These are phyloP conservation scores for Isichthys henryi DNA, from an alignment of 2,113 vertebrate genomes.

Conservation along the genomic window DNA sequence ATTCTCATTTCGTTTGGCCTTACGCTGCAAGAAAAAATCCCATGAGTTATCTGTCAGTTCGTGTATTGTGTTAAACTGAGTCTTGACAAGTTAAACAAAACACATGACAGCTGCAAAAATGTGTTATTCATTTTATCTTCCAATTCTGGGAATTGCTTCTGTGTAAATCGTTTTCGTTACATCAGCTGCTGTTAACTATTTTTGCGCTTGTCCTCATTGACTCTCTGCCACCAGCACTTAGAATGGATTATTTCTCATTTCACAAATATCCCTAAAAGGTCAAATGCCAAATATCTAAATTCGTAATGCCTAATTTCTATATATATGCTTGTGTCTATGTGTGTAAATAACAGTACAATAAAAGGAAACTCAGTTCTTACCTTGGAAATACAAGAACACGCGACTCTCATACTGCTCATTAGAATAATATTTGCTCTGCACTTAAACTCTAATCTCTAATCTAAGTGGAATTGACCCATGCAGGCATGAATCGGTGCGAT, in stretches of 20 bases:
- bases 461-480: not conserved
- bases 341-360: not conserved
- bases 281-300: not conserved
- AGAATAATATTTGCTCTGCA: not conserved
- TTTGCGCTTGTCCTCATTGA: not conserved
- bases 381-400: not conserved
- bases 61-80: not conserved
- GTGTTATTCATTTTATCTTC: conserved; percentile 5
- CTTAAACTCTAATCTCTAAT: not conserved
- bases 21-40: conserved; percentile 2
- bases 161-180: not conserved
- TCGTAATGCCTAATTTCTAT: not conserved
- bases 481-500: not conserved
- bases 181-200: conserved; percentile 1
- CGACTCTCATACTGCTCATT: not conserved
- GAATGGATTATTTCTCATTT: not conserved
- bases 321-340: not conserved
- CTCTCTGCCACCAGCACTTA: not conserved
- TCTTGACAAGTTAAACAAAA: conserved; percentile 5
- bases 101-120: conserved; percentile 1
- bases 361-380: not conserved
- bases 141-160: not conserved
- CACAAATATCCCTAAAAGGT: not conserved
- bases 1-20: not conserved
- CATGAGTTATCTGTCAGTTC: not conserved